Evolutionary conservation across 2,797 vertebrate genomes (phyloP), one percentile per base, ranked within the genome.

Genomic region (Merluccius polli): DNA sequence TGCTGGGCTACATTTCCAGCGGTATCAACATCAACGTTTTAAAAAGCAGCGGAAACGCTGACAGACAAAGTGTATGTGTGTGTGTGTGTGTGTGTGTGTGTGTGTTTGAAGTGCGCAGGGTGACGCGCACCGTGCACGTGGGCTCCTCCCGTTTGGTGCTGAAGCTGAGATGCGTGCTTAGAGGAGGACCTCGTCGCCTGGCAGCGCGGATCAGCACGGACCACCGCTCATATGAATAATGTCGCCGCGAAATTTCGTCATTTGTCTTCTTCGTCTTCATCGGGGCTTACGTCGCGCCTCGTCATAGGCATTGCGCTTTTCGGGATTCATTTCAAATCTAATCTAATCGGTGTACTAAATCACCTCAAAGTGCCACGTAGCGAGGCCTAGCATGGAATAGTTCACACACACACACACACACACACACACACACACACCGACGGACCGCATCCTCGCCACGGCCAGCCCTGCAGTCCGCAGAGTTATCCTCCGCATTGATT

Each of bases 71-170:
- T n/a, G n/a, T n/a, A n/a, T n/a, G n/a, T n/a, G n/a, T n/a, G n/a
- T n/a, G n/a, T n/a, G n/a, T 11, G 68, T 18, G 31, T 33, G 13
- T 31, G 29, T 70, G 29, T 21, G 31, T 18, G 21, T 73, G 63
- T 52, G 75, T 76, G 79, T 83, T 77, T 85, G 83, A 83, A 83
- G 88, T 82, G 85, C 78, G 81, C 79, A 80, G 72, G 82, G 83
- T 87, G n/a, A n/a, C n/a, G n/a, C n/a, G n/a, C 44, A 59, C 80
- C 84, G 85, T 86, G 82, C 82, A 71, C 31, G 75, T 6, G 87
- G 88, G 86, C 90, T 90, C 92, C 90, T 90, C 89, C 91, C 86
- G 90, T 71, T 80, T 78, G 82, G 82, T 86, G 87, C 79, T 87
- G 86, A 71, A 90, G 89, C 91, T 92, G 84, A 83, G 81, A 90